phyloP scores from a whole-genome alignment of 2,888 invertebrate species.

The Eumacrocentrus americanus region DNA sequence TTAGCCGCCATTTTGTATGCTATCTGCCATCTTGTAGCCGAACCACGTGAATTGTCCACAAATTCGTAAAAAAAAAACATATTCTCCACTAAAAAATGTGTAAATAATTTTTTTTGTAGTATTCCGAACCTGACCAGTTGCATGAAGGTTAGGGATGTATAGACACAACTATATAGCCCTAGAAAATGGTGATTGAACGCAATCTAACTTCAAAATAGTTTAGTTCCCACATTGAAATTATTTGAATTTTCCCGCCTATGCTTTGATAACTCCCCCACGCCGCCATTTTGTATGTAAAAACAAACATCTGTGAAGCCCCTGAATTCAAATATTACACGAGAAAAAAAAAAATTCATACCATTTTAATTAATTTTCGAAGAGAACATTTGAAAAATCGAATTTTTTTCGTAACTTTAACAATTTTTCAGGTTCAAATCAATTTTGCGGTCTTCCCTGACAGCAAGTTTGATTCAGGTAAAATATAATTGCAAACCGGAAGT shows the following conservation, averaged over 20 bases:
- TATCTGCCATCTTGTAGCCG: background rate
- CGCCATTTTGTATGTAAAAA: background rate
- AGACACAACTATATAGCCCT: background rate
- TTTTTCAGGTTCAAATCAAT: constrained; percentile 61
- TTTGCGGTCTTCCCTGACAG: constrained; percentile 58
- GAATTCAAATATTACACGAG: background rate
- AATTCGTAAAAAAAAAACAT: background rate
- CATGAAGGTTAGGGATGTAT: background rate
- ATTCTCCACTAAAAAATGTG: constrained; percentile 1
- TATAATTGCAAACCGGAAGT: constrained; percentile 2
- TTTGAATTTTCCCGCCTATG: background rate
- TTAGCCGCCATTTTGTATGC: constrained; percentile 15
- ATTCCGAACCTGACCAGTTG: background rate
- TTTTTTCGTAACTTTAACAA: constrained; percentile 43
- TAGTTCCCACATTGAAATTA: too few relatives aligned
- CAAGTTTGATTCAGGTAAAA: constrained; percentile 60
- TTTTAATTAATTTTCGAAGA: background rate
- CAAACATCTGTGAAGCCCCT: background rate
- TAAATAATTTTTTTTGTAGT: background rate
- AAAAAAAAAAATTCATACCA: background rate
- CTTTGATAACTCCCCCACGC: background rate
- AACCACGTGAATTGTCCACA: background rate
- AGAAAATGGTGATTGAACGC: background rate
- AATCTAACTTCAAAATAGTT: background rate
- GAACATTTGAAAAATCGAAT: background rate